Evolutionary conservation across 2,797 vertebrate species (phyloP), one percentile per base, ranked within the genome.

Genomic region (Choloepus didactylus): DNA sequence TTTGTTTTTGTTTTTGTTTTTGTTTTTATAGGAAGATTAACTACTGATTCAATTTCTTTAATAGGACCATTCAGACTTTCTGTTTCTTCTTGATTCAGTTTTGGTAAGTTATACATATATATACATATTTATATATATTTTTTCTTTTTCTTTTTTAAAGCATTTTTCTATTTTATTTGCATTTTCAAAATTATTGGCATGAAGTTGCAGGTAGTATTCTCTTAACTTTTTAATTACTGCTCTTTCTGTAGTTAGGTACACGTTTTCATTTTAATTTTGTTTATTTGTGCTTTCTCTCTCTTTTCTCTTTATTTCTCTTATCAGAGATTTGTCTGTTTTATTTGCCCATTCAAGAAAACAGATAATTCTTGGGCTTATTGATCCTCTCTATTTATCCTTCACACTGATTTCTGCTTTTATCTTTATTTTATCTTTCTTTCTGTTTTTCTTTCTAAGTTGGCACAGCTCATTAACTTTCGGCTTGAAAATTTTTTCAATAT

Each of bases 11-110:
- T 90, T 41, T 67, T 46, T 51, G 51, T 75, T 77, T 82, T 90
- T 95, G 31, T 87, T 87, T 90, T 87, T 84, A 83, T 80, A 73
- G 66, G 46, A 95, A 87, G 44, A 90, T 95, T 96, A 92, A 96
- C 21, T 56, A 66, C 86, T 80, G 49, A 83, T 96, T 95, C 77
- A 83, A 72, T 96, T 94, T 96, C 89, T 96, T 96, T 94, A 85
- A 86, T 95, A 96, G 89, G 94, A 90, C 49, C 49, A 80, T 72
- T 95, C 94, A 94, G 94, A 93, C 35, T 94, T 96, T 87, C 94
- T 93, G n/a, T 87, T 87, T 92, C 89, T 96, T 91, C 93, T 95
- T 89, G 88, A 92, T 67, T 95, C 88, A 46, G 46, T 91, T 89
- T 91, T 86, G 87, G 93, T 93, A 93, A 95, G 95, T 84, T 77